Conservation (phyloP, 2,113 vertebrate species). For the Sardina pilchardus region DNA sequence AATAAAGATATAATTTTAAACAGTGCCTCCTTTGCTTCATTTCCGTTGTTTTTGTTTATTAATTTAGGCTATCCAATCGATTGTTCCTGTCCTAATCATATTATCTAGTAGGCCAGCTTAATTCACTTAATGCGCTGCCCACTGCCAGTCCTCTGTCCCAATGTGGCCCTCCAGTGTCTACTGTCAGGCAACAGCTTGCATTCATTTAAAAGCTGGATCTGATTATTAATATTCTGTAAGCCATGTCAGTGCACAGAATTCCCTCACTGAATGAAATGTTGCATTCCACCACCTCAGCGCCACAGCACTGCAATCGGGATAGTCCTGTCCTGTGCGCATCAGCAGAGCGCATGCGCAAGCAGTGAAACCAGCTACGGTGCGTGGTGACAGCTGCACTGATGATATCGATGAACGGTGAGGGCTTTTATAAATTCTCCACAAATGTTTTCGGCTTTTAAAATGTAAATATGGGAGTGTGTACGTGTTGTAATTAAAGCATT, state of each 20-base stretch:
- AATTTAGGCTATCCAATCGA: not conserved
- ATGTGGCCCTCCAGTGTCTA: not conserved
- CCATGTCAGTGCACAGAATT: not conserved
- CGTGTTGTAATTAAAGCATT: not conserved
- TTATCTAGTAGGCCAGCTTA: too few species aligned
- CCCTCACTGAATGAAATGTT: slow-evolving; percentile 6
- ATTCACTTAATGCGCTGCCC: not conserved
- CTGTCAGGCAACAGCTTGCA: not conserved
- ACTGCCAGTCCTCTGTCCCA: not conserved
- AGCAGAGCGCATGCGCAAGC: slow-evolving; percentile 50
- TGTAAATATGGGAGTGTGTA: not conserved
- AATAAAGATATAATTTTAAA: slow-evolving; percentile 78
- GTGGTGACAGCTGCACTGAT: slow-evolving; percentile 60
- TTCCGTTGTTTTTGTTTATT: not conserved
- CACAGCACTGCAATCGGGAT: not conserved
- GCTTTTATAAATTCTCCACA: slow-evolving; percentile 37
- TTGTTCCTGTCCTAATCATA: not conserved
- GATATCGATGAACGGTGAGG: slow-evolving; percentile 62
- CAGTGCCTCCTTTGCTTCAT: slow-evolving; percentile 28
- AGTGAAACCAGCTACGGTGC: slow-evolving; percentile 32
- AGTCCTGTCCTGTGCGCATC: slow-evolving; percentile 11
- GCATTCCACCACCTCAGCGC: slow-evolving; percentile 3
- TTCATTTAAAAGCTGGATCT: not conserved
- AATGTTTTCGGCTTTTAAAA: not conserved
- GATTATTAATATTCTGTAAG: not conserved